Evolutionary conservation across 1,140 invertebrate genomes (phyloP), one percentile per base, ranked within the genome.

Genomic region (Hermetia illucens): DNA sequence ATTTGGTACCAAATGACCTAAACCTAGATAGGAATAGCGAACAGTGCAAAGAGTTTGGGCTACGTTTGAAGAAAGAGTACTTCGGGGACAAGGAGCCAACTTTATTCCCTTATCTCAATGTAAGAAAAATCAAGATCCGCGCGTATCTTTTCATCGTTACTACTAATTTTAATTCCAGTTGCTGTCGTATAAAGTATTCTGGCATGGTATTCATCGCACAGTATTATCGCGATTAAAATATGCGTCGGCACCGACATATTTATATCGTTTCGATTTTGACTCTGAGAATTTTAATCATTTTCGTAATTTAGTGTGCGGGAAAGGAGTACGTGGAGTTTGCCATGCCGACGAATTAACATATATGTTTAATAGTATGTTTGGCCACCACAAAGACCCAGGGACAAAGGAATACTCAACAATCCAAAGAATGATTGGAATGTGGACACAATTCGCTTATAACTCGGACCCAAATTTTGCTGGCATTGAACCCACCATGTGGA

Each of bases 281-380:
- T 56, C 61, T 2, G 45, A 50, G 31, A 38, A 43, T 3, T 47
- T 49, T 34, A 59, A 59, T 43, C 42, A 49, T 36, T 51, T 58
- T 19, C 44, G 41, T 29, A 58, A 46, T 33, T 60, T 50, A 46
- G 58, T 41, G 44, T 45, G 13, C 24, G 13, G 8, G 24, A 13
- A 9, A n/a, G 55, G 58, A n/a, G n/a, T n/a, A n/a, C n/a, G n/a
- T n/a, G 64, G 72, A 19, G 61, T 64, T 3, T 62, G 56, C 42
- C 73, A 75, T 46, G 65, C 60, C 0, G 73, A 74, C 37, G 73
- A 75, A 39, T 20, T 74, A 2, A 68, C 67, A 39, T 74, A 73
- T 48, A 39, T 74, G 16, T 75, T 74, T 46, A 52, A 61, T 40
- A 64, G 52, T 27, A 43, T 43, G 32, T 43, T 62, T 21, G 58